These are phyloP conservation scores for Sardina pilchardus DNA, from an alignment of 2,113 vertebrate genomes.

Conservation along the genomic window DNA sequence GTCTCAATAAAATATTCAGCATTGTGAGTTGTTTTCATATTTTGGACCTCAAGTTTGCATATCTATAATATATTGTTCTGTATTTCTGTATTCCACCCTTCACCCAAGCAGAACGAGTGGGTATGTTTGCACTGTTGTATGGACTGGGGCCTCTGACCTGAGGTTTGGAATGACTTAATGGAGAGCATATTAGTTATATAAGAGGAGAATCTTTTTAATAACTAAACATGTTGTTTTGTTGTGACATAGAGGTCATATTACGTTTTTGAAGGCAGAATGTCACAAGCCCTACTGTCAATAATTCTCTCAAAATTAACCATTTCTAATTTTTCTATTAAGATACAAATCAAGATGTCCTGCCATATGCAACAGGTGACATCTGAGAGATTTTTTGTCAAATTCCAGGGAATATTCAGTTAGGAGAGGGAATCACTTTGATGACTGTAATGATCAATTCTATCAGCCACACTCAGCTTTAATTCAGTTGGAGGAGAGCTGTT, in stretches of 20 bases:
- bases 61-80: neutral
- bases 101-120: neutral
- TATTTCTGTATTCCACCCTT: neutral
- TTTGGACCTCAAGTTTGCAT: slow-evolving; percentile 9
- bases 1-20: slow-evolving; percentile 1
- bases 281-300: neutral
- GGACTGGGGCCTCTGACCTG: neutral
- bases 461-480: slow-evolving; percentile 28
- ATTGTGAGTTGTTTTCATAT: neutral
- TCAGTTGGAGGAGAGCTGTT: slow-evolving; percentile 11
- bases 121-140: neutral
- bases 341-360: neutral
- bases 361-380: neutral
- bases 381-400: neutral
- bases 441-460: slow-evolving; percentile 16
- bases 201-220: neutral
- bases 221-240: neutral
- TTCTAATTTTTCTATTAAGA: neutral
- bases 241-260: neutral
- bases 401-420: neutral
- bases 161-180: neutral
- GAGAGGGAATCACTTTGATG: neutral
- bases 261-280: neutral
- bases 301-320: slow-evolving; percentile 3
- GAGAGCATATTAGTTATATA: neutral